Percentiles rank a stretch among this genome's conserved stretches.
Conservation (phyloP, 2,113 vertebrate species). For the Leptobrachium leishanense region DNA sequence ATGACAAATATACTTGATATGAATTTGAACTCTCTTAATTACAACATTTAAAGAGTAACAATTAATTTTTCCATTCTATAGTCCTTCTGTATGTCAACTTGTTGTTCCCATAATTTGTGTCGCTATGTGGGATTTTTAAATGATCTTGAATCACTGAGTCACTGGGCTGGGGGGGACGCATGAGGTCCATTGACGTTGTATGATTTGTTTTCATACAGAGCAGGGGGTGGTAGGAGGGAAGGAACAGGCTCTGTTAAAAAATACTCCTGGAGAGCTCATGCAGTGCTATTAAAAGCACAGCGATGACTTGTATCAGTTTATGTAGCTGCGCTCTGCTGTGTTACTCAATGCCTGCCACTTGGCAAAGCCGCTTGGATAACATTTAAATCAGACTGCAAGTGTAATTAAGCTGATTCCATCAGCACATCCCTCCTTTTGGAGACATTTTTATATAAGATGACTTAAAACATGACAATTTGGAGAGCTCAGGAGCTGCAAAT, state of each 20-base stretch:
- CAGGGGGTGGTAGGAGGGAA: slow-evolving; percentile 36
- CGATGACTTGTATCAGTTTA: slow-evolving; percentile 65
- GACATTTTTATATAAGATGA: slow-evolving; percentile 71
- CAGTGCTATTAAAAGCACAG: slow-evolving; percentile 58
- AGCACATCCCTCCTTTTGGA: slow-evolving; percentile 65
- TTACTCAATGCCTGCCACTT: slow-evolving; percentile 57
- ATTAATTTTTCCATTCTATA: no score
- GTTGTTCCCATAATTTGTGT: no score
- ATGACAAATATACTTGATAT: no score
- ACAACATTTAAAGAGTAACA: no score
- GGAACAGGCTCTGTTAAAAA: slow-evolving; percentile 46
- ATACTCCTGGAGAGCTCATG: slow-evolving; percentile 48
- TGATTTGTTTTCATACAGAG: neutral
- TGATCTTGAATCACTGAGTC: slow-evolving; percentile 2
- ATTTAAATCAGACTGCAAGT: slow-evolving; percentile 72
- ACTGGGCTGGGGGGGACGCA: neutral
- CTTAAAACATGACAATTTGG: slow-evolving; percentile 75
- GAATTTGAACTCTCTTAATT: no score
- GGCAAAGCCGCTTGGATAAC: slow-evolving; percentile 60
- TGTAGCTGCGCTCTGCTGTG: slow-evolving; percentile 63
- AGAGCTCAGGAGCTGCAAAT: slow-evolving; percentile 75
- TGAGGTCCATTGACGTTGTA: slow-evolving; percentile 1
- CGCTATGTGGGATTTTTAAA: neutral
- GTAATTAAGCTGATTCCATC: slow-evolving; percentile 75
- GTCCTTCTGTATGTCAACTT: no score